Evolutionary conservation across 2,888 invertebrate genomes (phyloP).

Genomic region (Sisyra terminalis): DNA sequence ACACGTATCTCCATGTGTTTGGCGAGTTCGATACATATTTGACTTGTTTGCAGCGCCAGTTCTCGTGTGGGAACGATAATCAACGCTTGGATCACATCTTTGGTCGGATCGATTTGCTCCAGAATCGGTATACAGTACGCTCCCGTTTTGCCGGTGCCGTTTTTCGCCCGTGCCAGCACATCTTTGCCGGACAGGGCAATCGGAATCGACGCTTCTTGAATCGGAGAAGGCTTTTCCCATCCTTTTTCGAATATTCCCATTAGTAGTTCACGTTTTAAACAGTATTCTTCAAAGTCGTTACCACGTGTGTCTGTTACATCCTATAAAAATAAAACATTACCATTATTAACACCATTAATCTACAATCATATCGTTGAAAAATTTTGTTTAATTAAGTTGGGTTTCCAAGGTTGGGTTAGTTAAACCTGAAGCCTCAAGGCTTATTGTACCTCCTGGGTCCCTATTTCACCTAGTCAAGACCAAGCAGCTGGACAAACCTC

Average conservation of each 20-base stretch:
- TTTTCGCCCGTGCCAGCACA: conserved; percentile 96
- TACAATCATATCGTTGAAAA: too few species aligned
- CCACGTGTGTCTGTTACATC: conserved; percentile 99
- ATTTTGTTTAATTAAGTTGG: too few species aligned
- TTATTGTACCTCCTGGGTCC: too few species aligned
- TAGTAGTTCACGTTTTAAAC: conserved; percentile 87
- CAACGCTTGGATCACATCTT: conserved; percentile 92
- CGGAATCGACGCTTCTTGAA: conserved; percentile 98
- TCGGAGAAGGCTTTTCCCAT: conserved; percentile 98
- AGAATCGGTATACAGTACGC: conserved; percentile 98
- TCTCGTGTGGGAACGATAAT: conserved; percentile 98
- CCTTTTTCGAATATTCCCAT: conserved; percentile 99
- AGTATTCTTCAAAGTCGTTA: conserved; percentile 99
- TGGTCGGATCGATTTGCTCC: conserved; percentile 81
- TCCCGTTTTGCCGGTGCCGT: conserved; percentile 98
- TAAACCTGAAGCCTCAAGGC: too few species aligned
- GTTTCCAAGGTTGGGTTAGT: too few species aligned
- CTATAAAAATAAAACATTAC: conserved; percentile 29
- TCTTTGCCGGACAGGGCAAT: conserved; percentile 96
- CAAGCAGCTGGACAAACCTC: too few species aligned
- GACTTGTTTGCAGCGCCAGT: conserved; percentile 96
- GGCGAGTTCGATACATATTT: conserved; percentile 96
- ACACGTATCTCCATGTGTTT: conserved; percentile 95
- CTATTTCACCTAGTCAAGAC: too few species aligned
- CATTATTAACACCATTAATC: too few species aligned